A percentile compares a stretch with the other conserved stretches of the same genome.
Evolutionary conservation across 2,113 vertebrate genomes (phyloP).

Genomic region (Hucho hucho): DNA sequence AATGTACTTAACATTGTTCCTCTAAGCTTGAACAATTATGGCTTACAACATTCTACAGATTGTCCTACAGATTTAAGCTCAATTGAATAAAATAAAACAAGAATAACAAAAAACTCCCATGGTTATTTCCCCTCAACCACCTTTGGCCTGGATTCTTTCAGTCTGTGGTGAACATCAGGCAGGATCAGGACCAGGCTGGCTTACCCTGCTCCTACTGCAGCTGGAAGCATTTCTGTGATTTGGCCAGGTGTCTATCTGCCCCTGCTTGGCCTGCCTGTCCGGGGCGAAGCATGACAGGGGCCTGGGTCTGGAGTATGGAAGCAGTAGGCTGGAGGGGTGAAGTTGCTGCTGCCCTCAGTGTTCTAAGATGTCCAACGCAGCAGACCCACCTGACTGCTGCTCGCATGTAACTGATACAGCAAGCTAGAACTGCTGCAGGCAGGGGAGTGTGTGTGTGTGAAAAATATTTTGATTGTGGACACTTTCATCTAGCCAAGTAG

Average conservation of each 20-base stretch:
- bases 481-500: conserved; percentile 42
- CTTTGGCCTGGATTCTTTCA: conserved; percentile 74
- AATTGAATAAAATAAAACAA: not conserved
- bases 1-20: not conserved
- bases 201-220: conserved; percentile 51
- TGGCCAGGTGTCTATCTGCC: conserved; percentile 72
- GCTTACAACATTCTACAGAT: not conserved
- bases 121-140: conserved; percentile 56
- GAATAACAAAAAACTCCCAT: conserved; percentile 1
- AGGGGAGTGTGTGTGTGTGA: conserved; percentile 19
- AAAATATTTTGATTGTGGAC: conserved; percentile 66
- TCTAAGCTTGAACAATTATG: not conserved
- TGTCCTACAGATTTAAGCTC: conserved; percentile 8
- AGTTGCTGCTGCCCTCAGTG: conserved; percentile 55
- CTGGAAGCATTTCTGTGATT: conserved; percentile 73
- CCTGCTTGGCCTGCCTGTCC: conserved; percentile 54
- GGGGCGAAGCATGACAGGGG: conserved; percentile 65
- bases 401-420: conserved; percentile 69
- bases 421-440: conserved; percentile 49
- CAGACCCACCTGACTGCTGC: conserved; percentile 69
- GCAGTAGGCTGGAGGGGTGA: conserved; percentile 51
- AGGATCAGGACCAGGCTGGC: conserved; percentile 27
- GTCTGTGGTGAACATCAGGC: conserved; percentile 56
- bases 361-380: conserved; percentile 57
- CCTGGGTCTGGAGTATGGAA: conserved; percentile 60